These are phyloP conservation scores for Catotricha subobsoleta DNA, from an alignment of 2,888 invertebrate genomes.

Conservation along the genomic window DNA sequence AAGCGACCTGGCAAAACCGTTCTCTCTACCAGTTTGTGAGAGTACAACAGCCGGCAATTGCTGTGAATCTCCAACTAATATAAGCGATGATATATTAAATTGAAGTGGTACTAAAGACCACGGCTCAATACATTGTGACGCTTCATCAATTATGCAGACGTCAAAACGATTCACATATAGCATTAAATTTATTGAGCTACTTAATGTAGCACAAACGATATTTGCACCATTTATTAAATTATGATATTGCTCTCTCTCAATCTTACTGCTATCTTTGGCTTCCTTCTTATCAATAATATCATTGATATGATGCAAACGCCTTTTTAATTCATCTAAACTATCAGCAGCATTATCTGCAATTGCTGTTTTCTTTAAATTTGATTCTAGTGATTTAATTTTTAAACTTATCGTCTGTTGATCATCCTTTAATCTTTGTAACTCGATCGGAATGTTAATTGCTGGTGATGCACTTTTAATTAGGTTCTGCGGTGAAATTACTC, in stretches of 20 bases:
- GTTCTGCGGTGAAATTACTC: constrained; percentile 35
- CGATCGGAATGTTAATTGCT: background rate
- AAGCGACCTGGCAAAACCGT: background rate
- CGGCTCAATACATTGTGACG: constrained; percentile 71
- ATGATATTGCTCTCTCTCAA: constrained; percentile 35
- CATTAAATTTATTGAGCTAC: constrained; percentile 33
- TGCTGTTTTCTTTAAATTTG: background rate
- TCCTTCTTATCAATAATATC: constrained; percentile 15
- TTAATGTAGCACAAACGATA: constrained; percentile 52
- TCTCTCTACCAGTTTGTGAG: background rate
- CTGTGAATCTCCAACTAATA: constrained; percentile 58
- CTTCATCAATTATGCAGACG: constrained; percentile 70
- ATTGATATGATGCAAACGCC: background rate
- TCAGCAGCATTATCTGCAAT: too few relatives aligned
- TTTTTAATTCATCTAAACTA: background rate
- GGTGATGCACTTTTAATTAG: constrained; percentile 30
- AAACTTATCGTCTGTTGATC: constrained; percentile 13
- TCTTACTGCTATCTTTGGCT: constrained; percentile 18
- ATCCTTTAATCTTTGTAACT: constrained; percentile 6
- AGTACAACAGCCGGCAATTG: background rate
- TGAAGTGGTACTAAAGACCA: constrained; percentile 64
- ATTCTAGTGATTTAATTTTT: constrained; percentile 10
- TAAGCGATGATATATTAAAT: constrained; percentile 52
- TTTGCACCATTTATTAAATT: too few relatives aligned
- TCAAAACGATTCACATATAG: constrained; percentile 26